Percentiles rank a stretch among this genome's conserved stretches.
Conservation (phyloP, 2,888 invertebrate species). For the Eupithecia tripunctaria region DNA sequence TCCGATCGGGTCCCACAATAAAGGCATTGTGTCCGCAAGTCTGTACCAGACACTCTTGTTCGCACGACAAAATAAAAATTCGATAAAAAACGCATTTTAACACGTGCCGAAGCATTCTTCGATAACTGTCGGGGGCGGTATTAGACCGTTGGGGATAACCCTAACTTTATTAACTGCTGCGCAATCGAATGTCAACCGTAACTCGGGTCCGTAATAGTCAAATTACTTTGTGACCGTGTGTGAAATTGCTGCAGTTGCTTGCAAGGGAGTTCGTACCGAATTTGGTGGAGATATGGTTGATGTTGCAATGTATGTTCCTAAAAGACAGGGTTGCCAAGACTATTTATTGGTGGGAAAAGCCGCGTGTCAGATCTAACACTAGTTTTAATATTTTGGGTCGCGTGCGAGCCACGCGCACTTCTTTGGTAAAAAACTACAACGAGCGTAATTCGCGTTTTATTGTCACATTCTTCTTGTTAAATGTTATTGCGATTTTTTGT, state of each 20-base stretch:
- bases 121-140: slow-evolving; percentile 83
- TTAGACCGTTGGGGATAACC: slow-evolving; percentile 75
- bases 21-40: slow-evolving; percentile 61
- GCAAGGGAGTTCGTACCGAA: slow-evolving; percentile 41
- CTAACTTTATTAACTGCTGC: slow-evolving; percentile 61
- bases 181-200: slow-evolving; percentile 50
- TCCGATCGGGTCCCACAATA: slow-evolving; percentile 47
- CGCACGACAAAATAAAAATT: slow-evolving; percentile 77
- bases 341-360: slow-evolving; percentile 84
- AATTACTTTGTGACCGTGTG: slow-evolving; percentile 37
- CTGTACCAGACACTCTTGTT: slow-evolving; percentile 77
- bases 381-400: slow-evolving; percentile 82
- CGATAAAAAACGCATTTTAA: slow-evolving; percentile 75
- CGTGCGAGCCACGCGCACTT: slow-evolving; percentile 72
- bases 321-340: slow-evolving; percentile 71
- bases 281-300: slow-evolving; percentile 33
- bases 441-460: slow-evolving; percentile 81
- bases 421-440: slow-evolving; percentile 83
- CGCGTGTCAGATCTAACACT: slow-evolving; percentile 84
- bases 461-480: slow-evolving; percentile 79
- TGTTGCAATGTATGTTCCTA: slow-evolving; percentile 42
- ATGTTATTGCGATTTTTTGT: slow-evolving; percentile 70
- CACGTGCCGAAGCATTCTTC: slow-evolving; percentile 82
- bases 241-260: background rate
- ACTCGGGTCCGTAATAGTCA: slow-evolving; percentile 14